Evolutionary conservation across 2,797 vertebrate species (phyloP).

Genomic region (Eulemur coronatus): DNA sequence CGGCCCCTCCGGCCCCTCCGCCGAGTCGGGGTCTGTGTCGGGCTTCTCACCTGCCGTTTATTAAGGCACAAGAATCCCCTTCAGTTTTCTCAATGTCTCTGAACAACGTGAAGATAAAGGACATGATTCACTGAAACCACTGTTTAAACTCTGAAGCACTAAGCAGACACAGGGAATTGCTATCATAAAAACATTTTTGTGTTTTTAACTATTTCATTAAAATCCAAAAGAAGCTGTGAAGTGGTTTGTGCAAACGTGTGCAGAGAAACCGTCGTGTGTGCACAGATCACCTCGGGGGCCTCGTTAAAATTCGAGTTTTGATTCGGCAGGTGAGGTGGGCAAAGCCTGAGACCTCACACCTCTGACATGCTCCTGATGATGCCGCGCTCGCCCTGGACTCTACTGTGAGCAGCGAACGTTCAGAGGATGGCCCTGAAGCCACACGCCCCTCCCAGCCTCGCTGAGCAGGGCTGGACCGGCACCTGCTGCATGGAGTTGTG

Average conservation of each 20-base stretch:
- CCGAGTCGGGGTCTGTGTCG: accelerated
- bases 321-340: accelerated
- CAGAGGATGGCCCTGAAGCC: neutral
- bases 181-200: accelerated
- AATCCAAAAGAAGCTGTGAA: neutral
- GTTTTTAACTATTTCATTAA: too few species aligned
- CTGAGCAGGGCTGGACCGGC: accelerated
- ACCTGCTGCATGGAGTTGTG: accelerated
- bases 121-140: accelerated
- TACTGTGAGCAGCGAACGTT: accelerated
- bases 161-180: accelerated
- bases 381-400: too few species aligned
- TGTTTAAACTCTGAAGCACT: neutral
- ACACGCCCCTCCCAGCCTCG: accelerated
- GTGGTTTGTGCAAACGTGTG: accelerated
- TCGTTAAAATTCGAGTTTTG: accelerated
- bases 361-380: accelerated
- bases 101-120: neutral
- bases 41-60: neutral
- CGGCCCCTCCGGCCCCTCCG: accelerated
- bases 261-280: neutral
- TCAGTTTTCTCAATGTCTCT: neutral
- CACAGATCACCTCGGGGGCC: too few species aligned
- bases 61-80: neutral
- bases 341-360: accelerated